Conservation (phyloP, 2,888 invertebrate genomes). For the Prenolepis imparis region DNA sequence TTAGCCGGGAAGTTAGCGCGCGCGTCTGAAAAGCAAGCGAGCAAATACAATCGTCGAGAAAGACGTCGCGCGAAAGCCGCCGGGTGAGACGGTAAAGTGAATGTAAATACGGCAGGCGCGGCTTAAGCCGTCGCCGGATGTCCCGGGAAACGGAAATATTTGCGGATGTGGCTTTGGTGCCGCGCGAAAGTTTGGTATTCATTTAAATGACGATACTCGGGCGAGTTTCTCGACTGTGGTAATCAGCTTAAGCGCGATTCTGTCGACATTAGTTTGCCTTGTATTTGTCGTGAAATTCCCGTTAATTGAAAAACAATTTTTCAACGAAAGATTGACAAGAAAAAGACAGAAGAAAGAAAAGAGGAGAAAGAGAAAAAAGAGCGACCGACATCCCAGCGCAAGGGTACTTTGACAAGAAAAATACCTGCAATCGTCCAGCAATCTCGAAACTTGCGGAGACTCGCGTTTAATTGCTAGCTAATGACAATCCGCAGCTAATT, state of each 20-base stretch:
- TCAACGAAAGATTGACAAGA: slow-evolving; percentile 23
- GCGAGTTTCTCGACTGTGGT: slow-evolving; percentile 70
- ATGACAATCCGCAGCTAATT: background rate
- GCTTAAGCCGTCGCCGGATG: slow-evolving; percentile 66
- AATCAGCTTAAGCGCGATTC: slow-evolving; percentile 77
- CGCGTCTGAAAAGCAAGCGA: slow-evolving; percentile 36
- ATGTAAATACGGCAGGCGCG: slow-evolving; percentile 74
- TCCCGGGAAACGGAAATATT: slow-evolving; percentile 78
- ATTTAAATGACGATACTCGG: slow-evolving; percentile 61
- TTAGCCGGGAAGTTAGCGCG: slow-evolving; percentile 16
- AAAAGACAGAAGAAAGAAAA: background rate
- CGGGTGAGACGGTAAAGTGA: slow-evolving; percentile 61
- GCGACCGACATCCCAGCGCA: background rate
- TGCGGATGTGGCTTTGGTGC: slow-evolving; percentile 69
- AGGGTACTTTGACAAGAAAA: slow-evolving; percentile 48
- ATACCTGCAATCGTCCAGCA: slow-evolving; percentile 45
- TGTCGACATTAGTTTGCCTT: background rate
- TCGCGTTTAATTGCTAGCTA: no score
- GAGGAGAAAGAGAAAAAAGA: no score
- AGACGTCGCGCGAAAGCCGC: slow-evolving; percentile 44
- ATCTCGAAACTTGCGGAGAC: slow-evolving; percentile 1
- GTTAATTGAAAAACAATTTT: slow-evolving; percentile 15
- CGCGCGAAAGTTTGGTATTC: slow-evolving; percentile 66
- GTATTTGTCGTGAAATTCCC: slow-evolving; percentile 22
- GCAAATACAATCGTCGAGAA: slow-evolving; percentile 52